Percentiles rank a stretch among this genome's conserved stretches.
Evolutionary conservation across 2,797 vertebrate species (phyloP).

Genomic region (Antrozous pallidus): DNA sequence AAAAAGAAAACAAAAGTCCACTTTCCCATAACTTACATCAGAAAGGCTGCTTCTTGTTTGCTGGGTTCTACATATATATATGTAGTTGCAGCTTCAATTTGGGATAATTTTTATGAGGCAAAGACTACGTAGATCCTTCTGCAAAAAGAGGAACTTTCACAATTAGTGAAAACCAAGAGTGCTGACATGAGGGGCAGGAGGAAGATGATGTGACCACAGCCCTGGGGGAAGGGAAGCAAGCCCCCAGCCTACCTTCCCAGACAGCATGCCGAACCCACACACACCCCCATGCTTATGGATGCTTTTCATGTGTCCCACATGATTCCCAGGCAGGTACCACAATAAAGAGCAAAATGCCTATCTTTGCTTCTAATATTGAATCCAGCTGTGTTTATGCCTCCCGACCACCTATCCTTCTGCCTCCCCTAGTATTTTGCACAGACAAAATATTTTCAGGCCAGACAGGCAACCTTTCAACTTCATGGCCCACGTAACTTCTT

Average conservation of each 20-base stretch:
- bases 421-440: background rate
- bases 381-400: constrained; percentile 54
- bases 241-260: background rate
- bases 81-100: constrained; percentile 65
- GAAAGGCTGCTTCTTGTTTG: constrained; percentile 73
- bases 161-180: constrained; percentile 84
- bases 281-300: background rate
- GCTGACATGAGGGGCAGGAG: constrained; percentile 75
- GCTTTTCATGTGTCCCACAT: background rate
- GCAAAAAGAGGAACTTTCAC: constrained; percentile 84
- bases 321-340: constrained; percentile 41
- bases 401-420: constrained; percentile 12
- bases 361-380: constrained; percentile 49
- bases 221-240: constrained; percentile 53
- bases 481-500: constrained; percentile 40
- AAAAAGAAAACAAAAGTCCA: constrained; percentile 81
- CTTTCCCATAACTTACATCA: constrained; percentile 81
- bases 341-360: constrained; percentile 37
- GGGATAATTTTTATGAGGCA: constrained; percentile 81
- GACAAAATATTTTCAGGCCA: background rate
- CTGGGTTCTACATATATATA: constrained; percentile 72
- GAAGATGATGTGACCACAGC: constrained; percentile 73
- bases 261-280: background rate
- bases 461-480: constrained; percentile 51
- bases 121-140: constrained; percentile 76